Conservation (phyloP, 2,113 vertebrate genomes). For the Scomber japonicus region DNA sequence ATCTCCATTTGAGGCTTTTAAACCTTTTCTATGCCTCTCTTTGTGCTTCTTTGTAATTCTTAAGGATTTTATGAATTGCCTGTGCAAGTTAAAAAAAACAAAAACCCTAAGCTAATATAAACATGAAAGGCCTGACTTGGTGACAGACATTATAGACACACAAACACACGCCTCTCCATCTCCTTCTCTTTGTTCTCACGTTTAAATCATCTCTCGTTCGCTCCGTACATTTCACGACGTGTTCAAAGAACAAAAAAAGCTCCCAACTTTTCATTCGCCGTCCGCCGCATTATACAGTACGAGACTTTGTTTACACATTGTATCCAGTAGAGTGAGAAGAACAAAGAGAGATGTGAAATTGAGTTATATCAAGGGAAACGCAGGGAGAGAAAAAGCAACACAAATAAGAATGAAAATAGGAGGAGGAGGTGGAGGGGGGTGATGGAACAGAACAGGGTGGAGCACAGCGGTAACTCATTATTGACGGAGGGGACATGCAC, state of each 20-base stretch:
- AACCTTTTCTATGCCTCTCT: background rate
- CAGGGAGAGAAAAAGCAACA: conserved; percentile 8
- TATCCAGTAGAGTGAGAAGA: background rate
- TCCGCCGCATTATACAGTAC: conserved; percentile 6
- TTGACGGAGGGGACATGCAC: conserved; percentile 8
- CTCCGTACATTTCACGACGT: background rate
- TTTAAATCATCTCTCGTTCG: background rate
- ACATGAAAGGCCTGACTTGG: background rate
- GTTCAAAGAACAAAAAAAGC: background rate
- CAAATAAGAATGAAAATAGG: background rate
- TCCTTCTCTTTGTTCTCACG: background rate
- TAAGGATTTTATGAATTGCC: background rate
- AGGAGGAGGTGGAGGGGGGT: background rate
- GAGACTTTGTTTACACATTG: background rate
- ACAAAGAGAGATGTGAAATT: conserved; percentile 4
- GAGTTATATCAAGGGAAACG: conserved; percentile 4
- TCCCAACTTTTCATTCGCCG: background rate
- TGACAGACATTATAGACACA: background rate
- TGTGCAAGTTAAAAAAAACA: background rate
- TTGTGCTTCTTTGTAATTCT: background rate
- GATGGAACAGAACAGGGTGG: background rate
- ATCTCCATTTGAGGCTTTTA: background rate
- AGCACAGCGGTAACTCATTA: conserved; percentile 30
- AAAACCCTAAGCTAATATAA: background rate
- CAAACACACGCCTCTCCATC: background rate